phyloP scores from a whole-genome alignment of 1,140 invertebrate genomes.

The Eurosta solidaginis region DNA sequence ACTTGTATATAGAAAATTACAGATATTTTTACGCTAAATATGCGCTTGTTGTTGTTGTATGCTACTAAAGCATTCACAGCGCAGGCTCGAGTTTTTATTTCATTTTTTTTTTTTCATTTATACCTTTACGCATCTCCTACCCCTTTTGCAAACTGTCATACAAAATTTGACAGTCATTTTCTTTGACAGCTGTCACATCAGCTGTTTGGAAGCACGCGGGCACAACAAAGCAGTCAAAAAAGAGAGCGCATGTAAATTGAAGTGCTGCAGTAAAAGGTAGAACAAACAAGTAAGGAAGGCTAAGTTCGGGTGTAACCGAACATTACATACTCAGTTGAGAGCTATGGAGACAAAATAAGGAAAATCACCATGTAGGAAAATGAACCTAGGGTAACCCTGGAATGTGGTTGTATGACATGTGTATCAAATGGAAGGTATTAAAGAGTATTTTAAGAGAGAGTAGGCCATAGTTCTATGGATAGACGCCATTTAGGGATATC shows the following conservation, averaged over 20 bases:
- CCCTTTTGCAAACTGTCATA: constrained; percentile 1
- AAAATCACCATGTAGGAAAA: no score
- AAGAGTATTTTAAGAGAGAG: no score
- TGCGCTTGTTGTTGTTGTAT: no score
- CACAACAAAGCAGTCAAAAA: neutral
- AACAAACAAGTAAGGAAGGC: no score
- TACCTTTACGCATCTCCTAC: neutral
- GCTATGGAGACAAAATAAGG: no score
- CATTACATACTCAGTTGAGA: no score
- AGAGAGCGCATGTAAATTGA: neutral
- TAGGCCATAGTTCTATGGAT: no score
- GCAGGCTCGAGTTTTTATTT: neutral
- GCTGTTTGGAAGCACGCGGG: neutral
- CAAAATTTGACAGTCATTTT: constrained; percentile 29
- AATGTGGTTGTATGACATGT: no score
- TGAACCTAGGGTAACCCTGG: no score
- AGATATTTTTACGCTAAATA: neutral
- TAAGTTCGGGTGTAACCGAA: no score
- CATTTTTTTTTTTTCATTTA: neutral
- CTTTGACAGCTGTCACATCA: constrained; percentile 24
- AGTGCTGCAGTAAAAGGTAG: neutral
- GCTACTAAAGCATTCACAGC: neutral
- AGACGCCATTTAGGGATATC: no score
- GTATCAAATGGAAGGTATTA: no score
- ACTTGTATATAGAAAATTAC: neutral